Percentiles rank a stretch among this genome's conserved stretches.
Conservation (phyloP, 2,888 invertebrate species). For the Alsophila aescularia region DNA sequence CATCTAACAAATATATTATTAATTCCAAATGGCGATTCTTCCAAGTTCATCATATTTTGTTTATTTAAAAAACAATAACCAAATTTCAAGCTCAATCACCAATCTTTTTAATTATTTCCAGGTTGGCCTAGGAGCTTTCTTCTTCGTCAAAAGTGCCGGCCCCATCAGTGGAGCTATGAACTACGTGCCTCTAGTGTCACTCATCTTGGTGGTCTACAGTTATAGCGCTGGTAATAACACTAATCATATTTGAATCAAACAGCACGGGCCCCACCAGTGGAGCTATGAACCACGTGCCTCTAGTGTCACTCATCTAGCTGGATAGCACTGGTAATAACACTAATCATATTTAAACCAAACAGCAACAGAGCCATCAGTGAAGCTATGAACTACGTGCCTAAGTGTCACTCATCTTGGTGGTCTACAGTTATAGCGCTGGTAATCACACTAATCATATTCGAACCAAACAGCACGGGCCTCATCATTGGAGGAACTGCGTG, state of each 20-base stretch:
- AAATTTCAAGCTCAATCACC: too few species aligned
- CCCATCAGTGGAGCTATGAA: slow-evolving; percentile 56
- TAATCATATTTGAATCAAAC: neutral
- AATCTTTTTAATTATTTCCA: slow-evolving; percentile 49
- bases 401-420: slow-evolving; percentile 56
- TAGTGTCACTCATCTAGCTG: too few species aligned
- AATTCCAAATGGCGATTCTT: too few species aligned
- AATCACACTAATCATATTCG: slow-evolving; percentile 7
- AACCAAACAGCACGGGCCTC: neutral
- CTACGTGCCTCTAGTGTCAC: slow-evolving; percentile 58
- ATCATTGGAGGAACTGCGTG: neutral
- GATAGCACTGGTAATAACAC: too few species aligned
- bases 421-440: slow-evolving; percentile 62
- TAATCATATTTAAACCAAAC: too few species aligned
- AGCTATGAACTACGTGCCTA: slow-evolving; percentile 41
- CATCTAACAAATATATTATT: too few species aligned
- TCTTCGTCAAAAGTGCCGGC: slow-evolving; percentile 46
- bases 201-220: slow-evolving; percentile 57
- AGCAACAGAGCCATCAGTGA: neutral
- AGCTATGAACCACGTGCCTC: neutral
- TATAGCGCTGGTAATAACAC: slow-evolving; percentile 55
- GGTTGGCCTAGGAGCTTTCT: slow-evolving; percentile 63
- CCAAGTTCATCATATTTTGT: too few species aligned
- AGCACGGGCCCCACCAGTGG: neutral
- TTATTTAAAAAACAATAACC: too few species aligned